Conservation (phyloP, 2,888 invertebrate species). For the Suillia variegata region DNA sequence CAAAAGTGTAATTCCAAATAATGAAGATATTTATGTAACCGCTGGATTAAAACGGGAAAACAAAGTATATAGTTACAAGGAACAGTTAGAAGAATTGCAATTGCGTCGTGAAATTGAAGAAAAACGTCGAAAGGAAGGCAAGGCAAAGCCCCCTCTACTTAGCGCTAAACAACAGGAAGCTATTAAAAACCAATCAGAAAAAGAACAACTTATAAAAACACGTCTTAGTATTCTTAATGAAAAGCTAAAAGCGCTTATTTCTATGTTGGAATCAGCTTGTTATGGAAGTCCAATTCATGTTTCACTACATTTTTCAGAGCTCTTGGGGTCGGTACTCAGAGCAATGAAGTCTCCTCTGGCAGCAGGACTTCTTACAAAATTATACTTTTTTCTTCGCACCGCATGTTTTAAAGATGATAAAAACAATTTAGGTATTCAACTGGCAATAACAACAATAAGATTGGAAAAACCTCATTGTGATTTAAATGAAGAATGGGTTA, state of each 20-base stretch:
- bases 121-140: conserved; percentile 80
- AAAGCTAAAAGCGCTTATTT: conserved; percentile 48
- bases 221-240: conserved; percentile 68
- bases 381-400: conserved; percentile 68
- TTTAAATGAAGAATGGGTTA: conserved; percentile 77
- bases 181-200: conserved; percentile 82
- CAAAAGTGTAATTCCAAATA: conserved; percentile 74
- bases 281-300: conserved; percentile 52
- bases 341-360: conserved; percentile 78
- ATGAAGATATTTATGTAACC: conserved; percentile 53
- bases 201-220: conserved; percentile 79
- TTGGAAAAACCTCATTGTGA: conserved; percentile 81
- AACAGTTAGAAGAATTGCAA: conserved; percentile 93
- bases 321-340: conserved; percentile 50
- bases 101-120: conserved; percentile 91
- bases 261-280: conserved; percentile 53
- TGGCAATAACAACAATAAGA: conserved; percentile 76
- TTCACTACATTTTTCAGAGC: conserved; percentile 50
- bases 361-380: conserved; percentile 69
- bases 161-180: conserved; percentile 92
- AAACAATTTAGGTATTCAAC: conserved; percentile 64
- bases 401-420: conserved; percentile 64
- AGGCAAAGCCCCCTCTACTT: conserved; percentile 72
- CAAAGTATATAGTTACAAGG: conserved; percentile 95
- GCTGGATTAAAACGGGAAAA: conserved; percentile 87